Conservation (phyloP, 2,888 invertebrate genomes). For the Rhagonycha lutea region DNA sequence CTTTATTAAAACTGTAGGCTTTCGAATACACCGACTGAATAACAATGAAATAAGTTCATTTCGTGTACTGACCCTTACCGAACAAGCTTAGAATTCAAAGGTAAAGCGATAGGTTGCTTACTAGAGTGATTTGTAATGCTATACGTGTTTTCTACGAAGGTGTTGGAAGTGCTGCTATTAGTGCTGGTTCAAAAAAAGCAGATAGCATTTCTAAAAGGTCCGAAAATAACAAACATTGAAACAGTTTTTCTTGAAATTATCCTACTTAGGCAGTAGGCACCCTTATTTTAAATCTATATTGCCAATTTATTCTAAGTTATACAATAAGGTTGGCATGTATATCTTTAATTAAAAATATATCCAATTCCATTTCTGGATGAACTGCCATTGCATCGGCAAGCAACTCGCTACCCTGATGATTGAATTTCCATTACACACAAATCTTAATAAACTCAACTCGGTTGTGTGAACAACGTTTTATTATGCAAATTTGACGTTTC, state of each 20-base stretch:
- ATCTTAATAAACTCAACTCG: too few species aligned
- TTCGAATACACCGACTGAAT: neutral
- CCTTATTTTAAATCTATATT: neutral
- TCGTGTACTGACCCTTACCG: conserved; percentile 3
- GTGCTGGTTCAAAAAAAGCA: neutral
- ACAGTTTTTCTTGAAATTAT: neutral
- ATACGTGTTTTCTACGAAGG: conserved; percentile 1
- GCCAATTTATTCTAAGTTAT: neutral
- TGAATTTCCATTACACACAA: too few species aligned
- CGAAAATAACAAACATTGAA: neutral
- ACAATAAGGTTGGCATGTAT: neutral
- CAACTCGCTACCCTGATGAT: too few species aligned
- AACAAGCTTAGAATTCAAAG: neutral
- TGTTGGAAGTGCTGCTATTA: neutral
- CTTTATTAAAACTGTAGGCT: conserved; percentile 14
- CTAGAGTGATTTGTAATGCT: conserved; percentile 2
- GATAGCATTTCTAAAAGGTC: neutral
- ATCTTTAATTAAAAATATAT: neutral
- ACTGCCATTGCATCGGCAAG: too few species aligned
- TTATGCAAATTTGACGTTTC: neutral
- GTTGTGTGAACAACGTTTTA: neutral
- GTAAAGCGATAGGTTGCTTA: neutral
- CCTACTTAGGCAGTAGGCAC: neutral
- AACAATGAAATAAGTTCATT: conserved; percentile 8
- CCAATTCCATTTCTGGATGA: too few species aligned